Percentiles rank a stretch among this genome's conserved stretches.
Conservation (phyloP, 2,113 vertebrate genomes). For the Vidua chalybeata region DNA sequence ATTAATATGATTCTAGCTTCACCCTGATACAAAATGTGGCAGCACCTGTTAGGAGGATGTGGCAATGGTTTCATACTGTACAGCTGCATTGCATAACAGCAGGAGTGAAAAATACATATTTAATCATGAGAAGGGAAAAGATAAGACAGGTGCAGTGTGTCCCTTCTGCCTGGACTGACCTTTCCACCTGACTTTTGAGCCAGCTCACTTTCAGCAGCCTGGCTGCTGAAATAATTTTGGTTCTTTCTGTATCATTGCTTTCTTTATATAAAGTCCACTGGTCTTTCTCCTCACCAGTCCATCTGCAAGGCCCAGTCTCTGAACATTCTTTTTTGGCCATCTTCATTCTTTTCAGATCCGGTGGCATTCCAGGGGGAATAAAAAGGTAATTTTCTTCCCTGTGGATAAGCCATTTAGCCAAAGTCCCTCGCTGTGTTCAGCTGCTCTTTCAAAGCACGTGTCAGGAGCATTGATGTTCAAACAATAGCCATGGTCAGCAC, state of each 20-base stretch:
- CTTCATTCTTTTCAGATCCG: neutral
- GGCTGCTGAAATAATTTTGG: neutral
- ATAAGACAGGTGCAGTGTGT: neutral
- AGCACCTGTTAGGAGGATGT: slow-evolving; percentile 25
- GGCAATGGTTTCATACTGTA: neutral
- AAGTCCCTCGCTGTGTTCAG: neutral
- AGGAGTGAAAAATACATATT: neutral
- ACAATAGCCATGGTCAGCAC: neutral
- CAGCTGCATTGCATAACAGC: neutral
- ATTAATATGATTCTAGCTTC: neutral
- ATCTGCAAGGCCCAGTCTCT: neutral
- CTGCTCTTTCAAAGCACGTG: accelerated
- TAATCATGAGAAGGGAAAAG: neutral
- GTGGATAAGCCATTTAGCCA: neutral
- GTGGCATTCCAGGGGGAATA: neutral
- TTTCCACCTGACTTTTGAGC: neutral
- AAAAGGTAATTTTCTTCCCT: neutral
- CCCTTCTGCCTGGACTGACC: neutral
- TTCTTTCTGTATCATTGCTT: neutral
- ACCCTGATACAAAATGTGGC: slow-evolving; percentile 19
- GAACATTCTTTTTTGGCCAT: neutral
- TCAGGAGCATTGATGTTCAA: neutral
- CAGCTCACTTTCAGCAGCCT: neutral
- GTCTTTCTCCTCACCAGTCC: neutral
- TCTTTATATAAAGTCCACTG: neutral